These are phyloP conservation scores for Congeria kusceri DNA, from an alignment of 2,888 invertebrate species.

Conservation along the genomic window DNA sequence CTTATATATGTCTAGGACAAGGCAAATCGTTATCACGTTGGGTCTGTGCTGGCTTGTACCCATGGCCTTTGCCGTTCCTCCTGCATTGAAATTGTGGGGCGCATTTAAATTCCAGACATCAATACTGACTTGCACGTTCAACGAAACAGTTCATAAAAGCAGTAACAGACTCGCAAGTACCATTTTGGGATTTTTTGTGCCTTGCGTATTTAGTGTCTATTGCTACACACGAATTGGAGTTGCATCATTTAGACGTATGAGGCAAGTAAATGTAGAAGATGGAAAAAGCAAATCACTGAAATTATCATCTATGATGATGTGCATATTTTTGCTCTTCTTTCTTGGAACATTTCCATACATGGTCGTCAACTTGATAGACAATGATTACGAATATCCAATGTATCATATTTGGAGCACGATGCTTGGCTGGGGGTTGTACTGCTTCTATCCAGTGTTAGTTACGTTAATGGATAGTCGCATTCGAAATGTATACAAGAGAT, in stretches of 20 bases:
- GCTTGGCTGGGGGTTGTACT: conserved; percentile 75
- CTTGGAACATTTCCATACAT: conserved; percentile 77
- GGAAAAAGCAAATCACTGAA: conserved; percentile 72
- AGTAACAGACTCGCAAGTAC: conserved; percentile 73
- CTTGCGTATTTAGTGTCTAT: conserved; percentile 74
- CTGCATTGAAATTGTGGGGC: conserved; percentile 73
- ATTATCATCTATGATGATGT: conserved; percentile 78
- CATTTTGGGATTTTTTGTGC: conserved; percentile 74
- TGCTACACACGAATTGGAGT: conserved; percentile 79
- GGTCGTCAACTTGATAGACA: conserved; percentile 71
- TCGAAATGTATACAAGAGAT: conserved; percentile 72
- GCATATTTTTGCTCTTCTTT: conserved; percentile 77
- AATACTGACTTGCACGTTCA: conserved; percentile 77
- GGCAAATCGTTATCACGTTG: conserved; percentile 58
- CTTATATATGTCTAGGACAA: conserved; percentile 62
- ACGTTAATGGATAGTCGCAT: conserved; percentile 78
- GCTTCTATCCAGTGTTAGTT: conserved; percentile 77
- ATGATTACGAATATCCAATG: conserved; percentile 66
- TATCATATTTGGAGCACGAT: conserved; percentile 77
- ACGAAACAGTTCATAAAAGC: conserved; percentile 55
- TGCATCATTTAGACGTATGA: conserved; percentile 69
- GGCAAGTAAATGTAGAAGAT: conserved; percentile 66
- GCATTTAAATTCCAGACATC: conserved; percentile 70
- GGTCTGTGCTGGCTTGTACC: conserved; percentile 73
- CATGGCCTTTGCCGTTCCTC: conserved; percentile 69